Evolutionary conservation across 2,888 invertebrate species (phyloP).

Genomic region (Epirrhoe tristata): DNA sequence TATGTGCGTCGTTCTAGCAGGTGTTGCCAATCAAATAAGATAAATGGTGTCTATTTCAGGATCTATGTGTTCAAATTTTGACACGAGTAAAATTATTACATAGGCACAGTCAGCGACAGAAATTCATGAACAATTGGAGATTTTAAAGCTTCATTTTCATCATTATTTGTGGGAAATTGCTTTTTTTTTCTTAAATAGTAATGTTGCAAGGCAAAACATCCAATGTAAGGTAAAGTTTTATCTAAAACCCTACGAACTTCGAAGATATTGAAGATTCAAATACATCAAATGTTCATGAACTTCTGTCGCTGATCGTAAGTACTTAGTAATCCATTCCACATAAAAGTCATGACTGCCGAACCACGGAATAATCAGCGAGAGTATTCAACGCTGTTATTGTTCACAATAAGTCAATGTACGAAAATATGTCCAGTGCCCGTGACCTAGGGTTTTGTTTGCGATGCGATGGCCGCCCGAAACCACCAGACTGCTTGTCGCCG

Average conservation of each 20-base stretch:
- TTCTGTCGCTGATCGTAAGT: no score
- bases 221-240: no score
- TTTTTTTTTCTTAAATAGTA: no score
- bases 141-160: no score
- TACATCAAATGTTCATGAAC: no score
- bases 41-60: constrained; percentile 23
- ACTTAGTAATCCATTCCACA: constrained; percentile 47
- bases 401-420: constrained; percentile 51
- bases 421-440: constrained; percentile 77
- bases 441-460: constrained; percentile 81
- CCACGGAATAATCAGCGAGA: constrained; percentile 52
- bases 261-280: no score
- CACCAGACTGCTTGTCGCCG: constrained; percentile 84
- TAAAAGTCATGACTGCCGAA: constrained; percentile 54
- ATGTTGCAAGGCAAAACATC: no score
- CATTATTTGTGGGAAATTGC: no score
- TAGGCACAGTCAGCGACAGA: no score
- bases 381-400: constrained; percentile 53
- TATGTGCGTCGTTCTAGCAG: constrained; percentile 18
- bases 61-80: constrained; percentile 15
- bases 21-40: constrained; percentile 28
- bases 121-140: no score
- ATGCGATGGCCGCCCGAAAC: constrained; percentile 69
- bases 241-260: no score
- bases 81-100: constrained; percentile 34